A percentile compares a stretch with the other conserved stretches of the same genome.
Conservation (phyloP, 2,113 vertebrate species). For the Vireo altiloquus region DNA sequence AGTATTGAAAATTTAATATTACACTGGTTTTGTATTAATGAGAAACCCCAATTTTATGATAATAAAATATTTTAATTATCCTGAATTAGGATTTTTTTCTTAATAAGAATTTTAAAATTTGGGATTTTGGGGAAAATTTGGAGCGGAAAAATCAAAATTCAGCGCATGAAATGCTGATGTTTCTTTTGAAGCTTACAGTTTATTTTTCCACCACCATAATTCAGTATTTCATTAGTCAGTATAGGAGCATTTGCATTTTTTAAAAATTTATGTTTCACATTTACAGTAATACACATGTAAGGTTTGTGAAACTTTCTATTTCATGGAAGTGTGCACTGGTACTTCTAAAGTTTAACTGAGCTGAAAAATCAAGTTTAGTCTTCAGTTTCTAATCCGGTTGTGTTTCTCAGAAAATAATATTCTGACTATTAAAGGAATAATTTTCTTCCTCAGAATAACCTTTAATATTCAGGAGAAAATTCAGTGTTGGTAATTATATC, state of each 20-base stretch:
- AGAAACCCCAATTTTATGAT: not conserved
- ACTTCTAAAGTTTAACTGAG: not conserved
- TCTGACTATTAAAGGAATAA: not conserved
- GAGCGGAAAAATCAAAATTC: accelerated
- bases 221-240: not conserved
- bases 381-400: not conserved
- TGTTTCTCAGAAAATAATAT: not conserved
- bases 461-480: not conserved
- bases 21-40: not conserved
- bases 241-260: not conserved
- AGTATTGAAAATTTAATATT: not conserved
- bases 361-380: not conserved
- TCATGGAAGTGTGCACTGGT: not conserved
- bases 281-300: not conserved
- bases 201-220: not conserved
- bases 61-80: not conserved
- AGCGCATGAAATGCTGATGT: not conserved
- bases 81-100: not conserved
- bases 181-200: not conserved
- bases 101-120: not conserved
- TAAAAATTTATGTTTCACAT: not conserved
- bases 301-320: not conserved
- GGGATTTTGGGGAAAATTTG: not conserved
- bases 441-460: not conserved
- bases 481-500: not conserved